phyloP scores from a whole-genome alignment of 2,113 vertebrate genomes.

The Recurvirostra avosetta region DNA sequence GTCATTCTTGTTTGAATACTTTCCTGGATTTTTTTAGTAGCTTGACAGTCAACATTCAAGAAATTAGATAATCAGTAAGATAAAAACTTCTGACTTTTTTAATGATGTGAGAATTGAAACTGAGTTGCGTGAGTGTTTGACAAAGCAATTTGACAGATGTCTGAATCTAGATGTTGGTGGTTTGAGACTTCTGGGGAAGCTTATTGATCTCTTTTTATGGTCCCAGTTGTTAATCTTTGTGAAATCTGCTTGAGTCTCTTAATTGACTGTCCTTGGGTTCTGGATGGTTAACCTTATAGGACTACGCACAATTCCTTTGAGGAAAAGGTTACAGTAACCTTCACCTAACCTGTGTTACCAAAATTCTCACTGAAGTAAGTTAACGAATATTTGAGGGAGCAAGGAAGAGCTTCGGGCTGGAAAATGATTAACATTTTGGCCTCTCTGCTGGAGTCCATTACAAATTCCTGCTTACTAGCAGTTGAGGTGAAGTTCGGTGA shows the following conservation, averaged over 20 bases:
- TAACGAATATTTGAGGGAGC: background rate
- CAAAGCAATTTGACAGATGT: background rate
- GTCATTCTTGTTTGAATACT: background rate
- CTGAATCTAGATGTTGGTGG: background rate
- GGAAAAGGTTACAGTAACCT: background rate
- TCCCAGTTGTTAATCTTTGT: background rate
- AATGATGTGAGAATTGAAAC: background rate
- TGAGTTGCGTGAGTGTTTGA: background rate
- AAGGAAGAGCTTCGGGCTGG: background rate
- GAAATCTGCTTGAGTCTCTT: background rate
- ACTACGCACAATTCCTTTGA: background rate
- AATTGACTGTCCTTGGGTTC: background rate
- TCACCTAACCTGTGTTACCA: background rate
- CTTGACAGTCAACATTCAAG: background rate
- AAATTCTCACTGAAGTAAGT: background rate
- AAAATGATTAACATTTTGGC: background rate
- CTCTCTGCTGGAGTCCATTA: background rate
- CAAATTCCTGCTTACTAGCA: background rate
- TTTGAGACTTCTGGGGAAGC: background rate
- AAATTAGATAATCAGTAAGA: background rate
- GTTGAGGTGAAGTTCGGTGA: background rate
- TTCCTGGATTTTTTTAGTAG: background rate
- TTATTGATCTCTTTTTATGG: background rate
- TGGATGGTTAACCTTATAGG: background rate
- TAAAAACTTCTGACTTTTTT: background rate